phyloP scores from a whole-genome alignment of 1,140 invertebrate species.

The Drosophila ogumai region DNA sequence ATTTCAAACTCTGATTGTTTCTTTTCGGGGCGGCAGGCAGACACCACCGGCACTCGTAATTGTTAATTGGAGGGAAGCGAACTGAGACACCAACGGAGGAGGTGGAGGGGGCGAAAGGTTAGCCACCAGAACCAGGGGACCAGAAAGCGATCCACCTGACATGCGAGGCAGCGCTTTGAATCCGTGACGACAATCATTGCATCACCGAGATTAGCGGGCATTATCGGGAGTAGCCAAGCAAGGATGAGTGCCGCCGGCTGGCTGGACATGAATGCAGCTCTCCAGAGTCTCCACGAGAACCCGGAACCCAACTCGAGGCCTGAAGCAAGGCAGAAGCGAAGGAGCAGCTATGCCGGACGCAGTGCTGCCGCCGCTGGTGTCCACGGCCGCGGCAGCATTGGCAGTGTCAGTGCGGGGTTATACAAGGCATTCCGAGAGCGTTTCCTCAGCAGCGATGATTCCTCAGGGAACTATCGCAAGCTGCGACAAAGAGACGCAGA shows the following conservation, averaged over 20 bases:
- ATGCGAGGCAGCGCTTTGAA: constrained; percentile 42
- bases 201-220: constrained; percentile 57
- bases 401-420: constrained; percentile 57
- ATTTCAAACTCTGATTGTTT: constrained; percentile 34
- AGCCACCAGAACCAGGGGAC: constrained; percentile 54
- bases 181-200: constrained; percentile 56
- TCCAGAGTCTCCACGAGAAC: constrained; percentile 17
- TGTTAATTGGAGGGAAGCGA: constrained; percentile 63
- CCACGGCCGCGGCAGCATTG: constrained; percentile 57
- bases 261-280: constrained; percentile 62
- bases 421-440: constrained; percentile 68
- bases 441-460: constrained; percentile 53
- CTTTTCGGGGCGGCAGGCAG: constrained; percentile 31
- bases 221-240: constrained; percentile 49
- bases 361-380: constrained; percentile 42
- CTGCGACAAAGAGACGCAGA: constrained; percentile 61
- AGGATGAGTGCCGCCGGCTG: constrained; percentile 66
- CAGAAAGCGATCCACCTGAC: constrained; percentile 66
- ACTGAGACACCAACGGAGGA: constrained; percentile 25
- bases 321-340: constrained; percentile 29
- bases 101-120: constrained; percentile 31
- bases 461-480: constrained; percentile 45
- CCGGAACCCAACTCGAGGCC: constrained; percentile 1
- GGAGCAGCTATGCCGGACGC: constrained; percentile 45
- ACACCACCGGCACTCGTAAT: constrained; percentile 21